These are phyloP conservation scores for Pyrochroa serraticornis DNA, from an alignment of 2,888 invertebrate species.

Conservation along the genomic window DNA sequence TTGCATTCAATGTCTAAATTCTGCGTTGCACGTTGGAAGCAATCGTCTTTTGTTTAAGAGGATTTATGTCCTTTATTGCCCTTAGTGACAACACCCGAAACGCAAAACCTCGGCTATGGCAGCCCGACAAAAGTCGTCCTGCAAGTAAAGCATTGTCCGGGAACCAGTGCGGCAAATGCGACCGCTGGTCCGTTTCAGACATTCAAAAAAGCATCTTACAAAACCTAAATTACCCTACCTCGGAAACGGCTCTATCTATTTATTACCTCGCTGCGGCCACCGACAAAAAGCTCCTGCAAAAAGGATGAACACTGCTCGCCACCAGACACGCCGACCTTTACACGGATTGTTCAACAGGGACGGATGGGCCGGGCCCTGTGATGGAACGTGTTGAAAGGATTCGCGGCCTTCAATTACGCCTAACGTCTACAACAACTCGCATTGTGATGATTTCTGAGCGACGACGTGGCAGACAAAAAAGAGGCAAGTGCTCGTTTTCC, in stretches of 20 bases:
- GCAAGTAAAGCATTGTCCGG: slow-evolving; percentile 37
- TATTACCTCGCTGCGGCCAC: slow-evolving; percentile 41
- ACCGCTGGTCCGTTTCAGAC: slow-evolving; percentile 32
- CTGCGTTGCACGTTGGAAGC: slow-evolving; percentile 23
- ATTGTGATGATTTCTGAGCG: too few species aligned
- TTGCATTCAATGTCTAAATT: too few species aligned
- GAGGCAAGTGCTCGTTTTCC: too few species aligned
- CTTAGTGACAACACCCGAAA: slow-evolving; percentile 31
- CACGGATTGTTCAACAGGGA: too few species aligned
- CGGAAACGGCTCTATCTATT: slow-evolving; percentile 50
- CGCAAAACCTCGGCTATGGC: slow-evolving; percentile 32
- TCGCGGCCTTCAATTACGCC: too few species aligned
- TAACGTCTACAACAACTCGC: too few species aligned
- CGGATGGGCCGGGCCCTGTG: too few species aligned
- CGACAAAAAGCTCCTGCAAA: slow-evolving; percentile 39
- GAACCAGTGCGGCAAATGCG: slow-evolving; percentile 38
- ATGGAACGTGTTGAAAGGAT: too few species aligned
- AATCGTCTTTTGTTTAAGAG: slow-evolving; percentile 36
- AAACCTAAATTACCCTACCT: slow-evolving; percentile 49
- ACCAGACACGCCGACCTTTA: too few species aligned
- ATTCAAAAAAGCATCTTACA: slow-evolving; percentile 46
- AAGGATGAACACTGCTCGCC: slow-evolving; percentile 15
- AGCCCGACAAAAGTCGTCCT: slow-evolving; percentile 35
- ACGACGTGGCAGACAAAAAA: too few species aligned
- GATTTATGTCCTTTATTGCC: slow-evolving; percentile 37